Conservation (phyloP, 64 coral and sea anemone species). For the Stichodactyla mertensii region DNA sequence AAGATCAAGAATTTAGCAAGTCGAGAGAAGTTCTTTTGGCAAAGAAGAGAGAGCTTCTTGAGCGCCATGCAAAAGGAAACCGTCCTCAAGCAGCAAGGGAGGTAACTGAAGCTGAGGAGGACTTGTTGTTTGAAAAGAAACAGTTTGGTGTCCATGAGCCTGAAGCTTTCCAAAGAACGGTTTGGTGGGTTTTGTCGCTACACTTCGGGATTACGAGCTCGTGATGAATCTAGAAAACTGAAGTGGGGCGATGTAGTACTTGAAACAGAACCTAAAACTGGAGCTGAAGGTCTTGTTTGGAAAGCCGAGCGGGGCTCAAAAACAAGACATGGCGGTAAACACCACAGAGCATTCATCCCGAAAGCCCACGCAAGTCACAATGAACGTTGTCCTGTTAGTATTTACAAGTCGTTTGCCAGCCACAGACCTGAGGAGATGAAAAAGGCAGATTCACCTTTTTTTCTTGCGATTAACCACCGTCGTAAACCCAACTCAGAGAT, state of each 20-base stretch:
- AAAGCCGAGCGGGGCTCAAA: conserved; percentile 14
- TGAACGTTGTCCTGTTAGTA: background rate
- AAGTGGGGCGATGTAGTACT: background rate
- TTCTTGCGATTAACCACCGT: conserved; percentile 16
- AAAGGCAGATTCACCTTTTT: conserved; percentile 24
- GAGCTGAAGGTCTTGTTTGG: conserved; percentile 9
- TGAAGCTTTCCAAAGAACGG: background rate
- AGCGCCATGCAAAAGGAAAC: background rate
- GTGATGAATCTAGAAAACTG: conserved; percentile 38
- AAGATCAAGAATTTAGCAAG: background rate
- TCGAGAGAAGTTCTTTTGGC: conserved; percentile 17
- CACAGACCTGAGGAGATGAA: conserved; percentile 15
- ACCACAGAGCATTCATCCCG: conserved; percentile 9
- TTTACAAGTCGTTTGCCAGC: conserved; percentile 14
- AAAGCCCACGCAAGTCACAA: background rate
- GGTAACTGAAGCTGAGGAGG: conserved; percentile 18
- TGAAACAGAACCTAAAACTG: conserved; percentile 20
- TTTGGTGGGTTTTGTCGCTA: background rate
- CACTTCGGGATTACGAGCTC: conserved; percentile 16
- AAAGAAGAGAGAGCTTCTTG: background rate
- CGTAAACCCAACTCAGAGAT: too few relatives aligned
- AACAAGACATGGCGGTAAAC: background rate
- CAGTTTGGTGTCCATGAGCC: conserved; percentile 8
- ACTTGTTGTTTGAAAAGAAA: conserved; percentile 4
- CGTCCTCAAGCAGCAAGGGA: conserved; percentile 9